Conservation (phyloP, 2,888 invertebrate species). For the Habroteleia sp. region DNA sequence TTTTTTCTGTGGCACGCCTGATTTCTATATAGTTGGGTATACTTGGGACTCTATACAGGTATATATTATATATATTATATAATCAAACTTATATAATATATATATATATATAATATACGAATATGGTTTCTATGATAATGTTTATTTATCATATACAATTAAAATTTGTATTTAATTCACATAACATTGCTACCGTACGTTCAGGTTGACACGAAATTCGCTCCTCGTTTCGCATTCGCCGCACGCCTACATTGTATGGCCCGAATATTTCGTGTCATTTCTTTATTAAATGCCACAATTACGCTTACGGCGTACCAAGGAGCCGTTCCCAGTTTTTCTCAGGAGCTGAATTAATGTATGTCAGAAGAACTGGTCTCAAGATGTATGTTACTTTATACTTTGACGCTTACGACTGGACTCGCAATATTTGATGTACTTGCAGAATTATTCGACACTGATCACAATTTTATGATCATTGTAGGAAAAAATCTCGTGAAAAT, state of each 20-base stretch:
- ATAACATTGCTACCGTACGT: slow-evolving; percentile 27
- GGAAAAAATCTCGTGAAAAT: too few relatives aligned
- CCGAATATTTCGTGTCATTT: slow-evolving; percentile 75
- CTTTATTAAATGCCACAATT: slow-evolving; percentile 74
- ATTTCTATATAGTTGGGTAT: too few relatives aligned
- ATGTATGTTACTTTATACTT: slow-evolving; percentile 56
- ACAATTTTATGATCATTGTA: slow-evolving; percentile 35
- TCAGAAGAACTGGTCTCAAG: slow-evolving; percentile 63
- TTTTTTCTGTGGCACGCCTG: too few relatives aligned
- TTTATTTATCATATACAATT: too few relatives aligned
- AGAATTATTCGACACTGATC: slow-evolving; percentile 29
- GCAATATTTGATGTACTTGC: slow-evolving; percentile 47
- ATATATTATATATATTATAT: too few relatives aligned
- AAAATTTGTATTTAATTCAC: slow-evolving; percentile 13
- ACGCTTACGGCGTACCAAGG: slow-evolving; percentile 64
- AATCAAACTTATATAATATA: too few relatives aligned
- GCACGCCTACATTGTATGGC: slow-evolving; percentile 68
- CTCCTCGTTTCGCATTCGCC: slow-evolving; percentile 59
- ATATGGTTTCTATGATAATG: too few relatives aligned
- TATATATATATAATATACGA: too few relatives aligned
- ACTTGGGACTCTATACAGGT: too few relatives aligned
- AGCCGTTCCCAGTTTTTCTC: slow-evolving; percentile 66
- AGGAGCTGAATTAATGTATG: slow-evolving; percentile 67
- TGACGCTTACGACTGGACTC: slow-evolving; percentile 33
- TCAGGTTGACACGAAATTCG: slow-evolving; percentile 9